Base-by-base conservation (phyloP, 64 coral and sea anemone genomes). In the Porites lutea region DNA sequence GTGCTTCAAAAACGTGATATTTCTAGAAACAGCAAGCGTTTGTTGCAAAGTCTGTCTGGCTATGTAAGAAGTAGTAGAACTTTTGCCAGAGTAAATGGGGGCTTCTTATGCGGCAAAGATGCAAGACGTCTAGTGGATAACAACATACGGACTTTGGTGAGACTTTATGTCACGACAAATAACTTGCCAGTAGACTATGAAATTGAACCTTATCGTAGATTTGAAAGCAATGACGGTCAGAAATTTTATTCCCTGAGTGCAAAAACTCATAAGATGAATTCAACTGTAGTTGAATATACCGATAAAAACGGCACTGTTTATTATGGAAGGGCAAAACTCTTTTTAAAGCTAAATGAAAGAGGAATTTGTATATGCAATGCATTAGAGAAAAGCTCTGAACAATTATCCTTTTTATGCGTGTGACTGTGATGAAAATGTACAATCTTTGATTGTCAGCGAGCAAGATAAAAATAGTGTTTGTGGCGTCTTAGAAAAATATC, bases 211-310 rank as follows among this genome's bases (percentile, higher is more conserved):
- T 81, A 79, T 90, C 64, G 58, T 47, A n/a, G 74, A 90, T 90
- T 90, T 90, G 88, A 90, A 6, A 90, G 75, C 81, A 61, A 90
- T 59, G 88, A 90, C 44, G 77, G 75, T 43, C 88, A 90, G 51
- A 90, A 79, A 80, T 90, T 67, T 4, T 78, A 78, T 78, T 78
- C 75, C 8, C 48, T n/a, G 7, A 11, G 16, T 13, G 6, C 75
- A 14, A 78, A 78, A 78, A 78, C 75, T 10, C 48, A 50, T 4
- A 78, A 58, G 51, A 78, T 50, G 22, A 19, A 78, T 10, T 78
- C 75, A 55, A 78, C 75, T 37, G 68, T 71, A 71, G 68, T 71
- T 21, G 68, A 71, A 71, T 71, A 81, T 81, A 81, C 48, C 10
- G 9, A 43, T 71, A 22, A 81, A 79, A 52, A 79, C 19, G 27